These are phyloP conservation scores for Episyrphus balteatus DNA, from an alignment of 1,140 invertebrate genomes.

Conservation along the genomic window DNA sequence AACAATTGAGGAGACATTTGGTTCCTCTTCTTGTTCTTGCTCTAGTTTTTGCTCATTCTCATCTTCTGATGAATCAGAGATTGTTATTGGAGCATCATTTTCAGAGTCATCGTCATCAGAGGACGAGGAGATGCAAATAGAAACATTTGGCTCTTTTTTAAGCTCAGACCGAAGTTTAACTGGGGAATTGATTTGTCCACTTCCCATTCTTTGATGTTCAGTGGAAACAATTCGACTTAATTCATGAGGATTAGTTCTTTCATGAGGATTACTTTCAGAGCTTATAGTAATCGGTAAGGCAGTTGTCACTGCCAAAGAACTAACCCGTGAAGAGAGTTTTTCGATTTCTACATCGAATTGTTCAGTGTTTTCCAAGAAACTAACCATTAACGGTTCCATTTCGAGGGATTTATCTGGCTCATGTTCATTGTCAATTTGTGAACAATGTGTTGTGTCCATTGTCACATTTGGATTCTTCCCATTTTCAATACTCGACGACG, in stretches of 20 bases:
- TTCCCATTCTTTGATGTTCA: constrained; percentile 10
- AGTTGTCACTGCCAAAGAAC: too few relatives aligned
- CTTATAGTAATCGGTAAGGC: not conserved
- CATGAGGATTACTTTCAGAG: constrained; percentile 7
- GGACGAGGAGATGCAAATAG: constrained; percentile 24
- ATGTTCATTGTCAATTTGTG: not conserved
- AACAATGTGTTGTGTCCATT: not conserved
- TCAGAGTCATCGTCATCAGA: constrained; percentile 12
- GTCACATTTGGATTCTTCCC: constrained; percentile 13
- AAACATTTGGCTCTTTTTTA: constrained; percentile 1
- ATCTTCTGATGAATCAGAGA: constrained; percentile 14
- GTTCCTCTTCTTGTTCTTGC: too few relatives aligned
- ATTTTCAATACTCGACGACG: constrained; percentile 4
- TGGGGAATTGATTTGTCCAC: not conserved
- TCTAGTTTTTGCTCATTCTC: constrained; percentile 5
- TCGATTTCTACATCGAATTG: too few relatives aligned
- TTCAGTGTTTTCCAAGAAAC: not conserved
- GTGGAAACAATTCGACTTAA: constrained; percentile 14
- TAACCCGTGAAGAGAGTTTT: too few relatives aligned
- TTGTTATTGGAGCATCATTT: constrained; percentile 20
- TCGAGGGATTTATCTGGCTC: not conserved
- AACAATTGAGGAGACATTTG: not conserved
- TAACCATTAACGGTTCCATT: constrained; percentile 26
- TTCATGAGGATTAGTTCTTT: constrained; percentile 7
- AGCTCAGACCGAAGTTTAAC: not conserved